These are phyloP conservation scores for Scaptomyza graminum DNA, from an alignment of 1,140 invertebrate species.

Conservation along the genomic window DNA sequence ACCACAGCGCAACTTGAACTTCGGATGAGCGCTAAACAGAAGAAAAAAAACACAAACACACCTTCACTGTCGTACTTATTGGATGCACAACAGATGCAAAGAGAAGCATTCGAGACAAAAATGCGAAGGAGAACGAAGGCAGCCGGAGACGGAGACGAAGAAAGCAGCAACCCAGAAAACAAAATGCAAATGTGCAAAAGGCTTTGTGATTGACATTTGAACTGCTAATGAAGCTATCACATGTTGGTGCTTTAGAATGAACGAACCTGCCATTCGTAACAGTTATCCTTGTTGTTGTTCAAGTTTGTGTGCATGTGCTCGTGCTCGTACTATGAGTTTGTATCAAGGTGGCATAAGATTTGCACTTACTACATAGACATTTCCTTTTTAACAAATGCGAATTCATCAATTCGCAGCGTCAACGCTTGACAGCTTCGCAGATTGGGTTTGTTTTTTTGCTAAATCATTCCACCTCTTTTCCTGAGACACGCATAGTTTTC, in stretches of 20 bases:
- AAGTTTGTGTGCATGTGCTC: background rate
- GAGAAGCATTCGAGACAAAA: background rate
- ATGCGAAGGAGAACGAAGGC: background rate
- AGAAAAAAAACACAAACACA: background rate
- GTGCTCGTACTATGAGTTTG: no score
- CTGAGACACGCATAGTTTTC: background rate
- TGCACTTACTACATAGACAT: background rate
- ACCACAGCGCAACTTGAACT: background rate
- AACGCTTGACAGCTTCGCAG: background rate
- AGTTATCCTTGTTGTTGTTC: background rate
- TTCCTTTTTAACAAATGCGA: constrained; percentile 1
- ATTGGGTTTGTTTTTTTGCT: background rate
- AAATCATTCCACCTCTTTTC: no score
- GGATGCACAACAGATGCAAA: background rate
- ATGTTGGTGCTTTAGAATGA: background rate
- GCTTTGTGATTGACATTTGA: constrained; percentile 3
- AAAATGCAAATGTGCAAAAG: constrained; percentile 2
- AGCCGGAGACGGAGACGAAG: background rate
- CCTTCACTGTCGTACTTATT: background rate
- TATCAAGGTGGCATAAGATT: background rate
- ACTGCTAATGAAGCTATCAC: constrained; percentile 2
- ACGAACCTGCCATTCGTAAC: background rate
- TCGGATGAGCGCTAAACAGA: background rate
- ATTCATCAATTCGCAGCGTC: background rate
- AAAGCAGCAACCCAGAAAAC: background rate